Percentiles rank a stretch among this genome's conserved stretches.
Evolutionary conservation across 1,140 invertebrate species (phyloP).

Genomic region (Chymomyza costata): DNA sequence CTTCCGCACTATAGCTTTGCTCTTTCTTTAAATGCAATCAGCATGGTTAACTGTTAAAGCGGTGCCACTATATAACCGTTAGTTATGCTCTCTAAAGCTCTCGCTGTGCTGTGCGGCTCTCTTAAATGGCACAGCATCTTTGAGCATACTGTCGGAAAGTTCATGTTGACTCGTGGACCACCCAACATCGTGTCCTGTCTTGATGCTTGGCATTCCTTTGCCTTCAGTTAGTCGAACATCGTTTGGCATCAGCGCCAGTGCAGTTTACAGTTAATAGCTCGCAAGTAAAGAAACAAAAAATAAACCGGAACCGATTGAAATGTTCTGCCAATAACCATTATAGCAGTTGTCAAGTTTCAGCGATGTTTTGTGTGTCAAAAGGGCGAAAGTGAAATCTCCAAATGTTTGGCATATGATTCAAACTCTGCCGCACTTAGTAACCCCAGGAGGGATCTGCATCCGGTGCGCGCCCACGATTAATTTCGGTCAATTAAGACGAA

Average conservation of each 20-base stretch:
- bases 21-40: too few relatives aligned
- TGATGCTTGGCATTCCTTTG: constrained; percentile 6
- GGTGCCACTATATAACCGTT: constrained; percentile 12
- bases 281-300: neutral
- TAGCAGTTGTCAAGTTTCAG: too few relatives aligned
- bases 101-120: neutral
- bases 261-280: constrained; percentile 23
- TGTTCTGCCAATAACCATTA: neutral
- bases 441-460: neutral
- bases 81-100: constrained; percentile 20
- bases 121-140: constrained; percentile 30
- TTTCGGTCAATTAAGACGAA: constrained; percentile 20
- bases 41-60: constrained; percentile 24
- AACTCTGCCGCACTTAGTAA: neutral
- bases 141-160: constrained; percentile 14
- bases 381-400: neutral
- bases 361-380: too few relatives aligned
- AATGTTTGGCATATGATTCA: neutral
- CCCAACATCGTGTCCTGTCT: too few relatives aligned
- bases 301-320: neutral
- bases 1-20: too few relatives aligned
- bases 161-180: constrained; percentile 1
- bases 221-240: constrained; percentile 8
- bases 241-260: constrained; percentile 39
- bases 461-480: constrained; percentile 12